Evolutionary conservation across 2,113 vertebrate genomes (phyloP).

Genomic region (Herpetotheres cachinnans): DNA sequence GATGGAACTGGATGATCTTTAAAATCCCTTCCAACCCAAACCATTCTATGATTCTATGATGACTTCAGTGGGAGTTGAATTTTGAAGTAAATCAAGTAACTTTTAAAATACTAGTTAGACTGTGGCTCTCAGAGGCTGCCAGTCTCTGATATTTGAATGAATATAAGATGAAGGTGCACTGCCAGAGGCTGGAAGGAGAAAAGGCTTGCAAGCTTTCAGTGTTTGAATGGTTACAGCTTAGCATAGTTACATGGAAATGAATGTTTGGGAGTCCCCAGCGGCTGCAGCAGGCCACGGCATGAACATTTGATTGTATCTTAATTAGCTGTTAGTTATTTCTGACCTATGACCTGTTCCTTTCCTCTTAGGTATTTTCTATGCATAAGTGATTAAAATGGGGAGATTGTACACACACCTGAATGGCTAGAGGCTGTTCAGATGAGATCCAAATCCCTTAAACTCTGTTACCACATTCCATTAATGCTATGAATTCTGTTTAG

Average conservation of each 20-base stretch:
- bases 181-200: background rate
- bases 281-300: background rate
- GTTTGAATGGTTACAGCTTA: background rate
- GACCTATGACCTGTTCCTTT: background rate
- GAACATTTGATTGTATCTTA: background rate
- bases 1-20: too few species aligned
- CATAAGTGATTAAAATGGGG: background rate
- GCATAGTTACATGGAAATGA: background rate
- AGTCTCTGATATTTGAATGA: background rate
- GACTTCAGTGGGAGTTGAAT: background rate
- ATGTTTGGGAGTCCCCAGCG: background rate
- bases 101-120: background rate
- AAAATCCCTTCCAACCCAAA: too few species aligned
- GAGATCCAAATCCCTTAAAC: background rate
- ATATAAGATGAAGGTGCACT: background rate
- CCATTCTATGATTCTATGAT: background rate
- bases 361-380: background rate
- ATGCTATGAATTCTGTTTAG: background rate
- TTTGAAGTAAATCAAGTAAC: background rate
- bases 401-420: background rate
- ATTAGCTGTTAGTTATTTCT: background rate
- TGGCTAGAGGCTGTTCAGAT: background rate
- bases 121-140: background rate
- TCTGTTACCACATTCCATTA: background rate
- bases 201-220: background rate